These are phyloP conservation scores for Drosophila grimshawi DNA, from an alignment of 1,140 invertebrate species.

Conservation along the genomic window DNA sequence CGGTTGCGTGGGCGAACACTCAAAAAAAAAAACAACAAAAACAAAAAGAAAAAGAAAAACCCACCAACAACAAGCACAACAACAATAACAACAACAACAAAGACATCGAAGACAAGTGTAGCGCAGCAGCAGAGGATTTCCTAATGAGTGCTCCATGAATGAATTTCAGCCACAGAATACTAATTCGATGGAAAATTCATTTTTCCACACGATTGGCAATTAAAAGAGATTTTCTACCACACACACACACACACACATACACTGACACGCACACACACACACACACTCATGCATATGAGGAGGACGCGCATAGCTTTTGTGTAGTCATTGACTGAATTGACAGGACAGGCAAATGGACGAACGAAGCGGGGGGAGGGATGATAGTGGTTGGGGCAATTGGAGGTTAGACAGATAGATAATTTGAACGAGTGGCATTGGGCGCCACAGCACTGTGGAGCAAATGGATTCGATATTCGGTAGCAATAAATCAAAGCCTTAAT, in stretches of 20 bases:
- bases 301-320: constrained; percentile 69
- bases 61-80: constrained; percentile 12
- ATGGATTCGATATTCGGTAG: background rate
- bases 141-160: constrained; percentile 84
- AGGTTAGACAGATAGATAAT: constrained; percentile 5
- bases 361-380: constrained; percentile 4
- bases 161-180: constrained; percentile 84
- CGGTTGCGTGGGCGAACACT: constrained; percentile 44
- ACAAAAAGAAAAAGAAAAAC: constrained; percentile 15
- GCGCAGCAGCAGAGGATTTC: constrained; percentile 72
- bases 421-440: background rate
- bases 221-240: constrained; percentile 82
- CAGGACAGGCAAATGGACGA: constrained; percentile 69
- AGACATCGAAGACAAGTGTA: constrained; percentile 17
- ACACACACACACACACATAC: constrained; percentile 35
- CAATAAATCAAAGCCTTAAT: too few species aligned
- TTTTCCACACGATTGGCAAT: constrained; percentile 84
- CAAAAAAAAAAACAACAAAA: constrained; percentile 13
- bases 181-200: constrained; percentile 85
- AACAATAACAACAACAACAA: constrained; percentile 39
- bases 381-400: too few species aligned
- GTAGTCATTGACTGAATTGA: constrained; percentile 79
- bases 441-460: background rate
- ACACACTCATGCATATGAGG: constrained; percentile 21
- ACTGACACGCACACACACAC: constrained; percentile 31